These are phyloP conservation scores for Manis crassicaudata DNA, from an alignment of 2,797 vertebrate species.

Conservation along the genomic window DNA sequence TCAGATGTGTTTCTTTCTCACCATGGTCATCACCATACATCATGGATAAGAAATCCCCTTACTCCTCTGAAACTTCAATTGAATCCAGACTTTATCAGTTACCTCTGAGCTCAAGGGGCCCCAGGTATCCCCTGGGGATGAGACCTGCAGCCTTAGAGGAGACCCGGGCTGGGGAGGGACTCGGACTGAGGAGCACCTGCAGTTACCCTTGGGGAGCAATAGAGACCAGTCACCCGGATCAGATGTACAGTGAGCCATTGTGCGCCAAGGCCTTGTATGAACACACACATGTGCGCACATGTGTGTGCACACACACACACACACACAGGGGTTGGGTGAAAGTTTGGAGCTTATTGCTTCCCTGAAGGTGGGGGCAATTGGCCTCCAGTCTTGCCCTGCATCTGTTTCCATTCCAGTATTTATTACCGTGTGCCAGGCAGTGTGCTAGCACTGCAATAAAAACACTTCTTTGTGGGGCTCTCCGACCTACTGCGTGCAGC, in stretches of 20 bases:
- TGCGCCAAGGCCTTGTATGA: not conserved
- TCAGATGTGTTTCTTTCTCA: not conserved
- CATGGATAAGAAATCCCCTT: not conserved
- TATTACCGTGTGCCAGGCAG: not conserved
- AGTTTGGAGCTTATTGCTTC: not conserved
- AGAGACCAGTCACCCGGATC: not conserved
- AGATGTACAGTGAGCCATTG: not conserved
- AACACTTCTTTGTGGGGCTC: not conserved
- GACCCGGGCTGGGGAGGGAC: not conserved
- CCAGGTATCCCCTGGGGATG: not conserved
- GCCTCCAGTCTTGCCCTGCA: not conserved
- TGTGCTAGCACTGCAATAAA: not conserved
- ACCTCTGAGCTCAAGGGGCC: not conserved
- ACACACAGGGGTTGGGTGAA: not conserved
- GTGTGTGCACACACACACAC: too few relatives aligned
- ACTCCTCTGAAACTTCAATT: not conserved
- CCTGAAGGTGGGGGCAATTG: not conserved
- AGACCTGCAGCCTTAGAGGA: not conserved
- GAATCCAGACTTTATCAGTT: not conserved
- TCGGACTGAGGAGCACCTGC: not conserved
- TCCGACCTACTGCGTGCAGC: not conserved
- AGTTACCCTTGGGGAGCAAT: not conserved
- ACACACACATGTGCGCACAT: too few relatives aligned
- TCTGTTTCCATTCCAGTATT: rapidly evolving
- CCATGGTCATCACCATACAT: not conserved